These are phyloP conservation scores for Mormyrus proboscirostris DNA, from an alignment of 2,797 vertebrate species.

Conservation along the genomic window DNA sequence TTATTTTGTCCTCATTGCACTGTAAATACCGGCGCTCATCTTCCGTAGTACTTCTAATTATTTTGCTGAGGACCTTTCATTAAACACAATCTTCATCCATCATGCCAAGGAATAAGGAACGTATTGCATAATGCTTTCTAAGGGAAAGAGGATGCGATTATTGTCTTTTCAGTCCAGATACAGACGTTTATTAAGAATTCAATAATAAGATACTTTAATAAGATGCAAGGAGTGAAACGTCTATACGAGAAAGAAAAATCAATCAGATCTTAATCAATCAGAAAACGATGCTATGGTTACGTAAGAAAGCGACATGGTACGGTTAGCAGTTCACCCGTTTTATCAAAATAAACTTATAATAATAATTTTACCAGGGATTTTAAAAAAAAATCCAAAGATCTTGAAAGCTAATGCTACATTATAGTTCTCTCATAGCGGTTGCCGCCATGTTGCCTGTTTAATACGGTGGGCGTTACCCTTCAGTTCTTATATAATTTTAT, in stretches of 20 bases:
- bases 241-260: neutral
- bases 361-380: neutral
- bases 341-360: neutral
- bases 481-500: slow-evolving; percentile 9
- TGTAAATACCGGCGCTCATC: neutral
- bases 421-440: neutral
- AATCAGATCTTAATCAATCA: neutral
- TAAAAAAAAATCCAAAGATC: neutral
- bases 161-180: neutral
- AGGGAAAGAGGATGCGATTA: neutral
- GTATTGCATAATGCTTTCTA: neutral
- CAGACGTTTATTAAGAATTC: neutral
- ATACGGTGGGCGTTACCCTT: neutral
- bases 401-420: neutral
- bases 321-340: neutral
- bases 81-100: neutral
- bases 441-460: neutral
- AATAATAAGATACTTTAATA: neutral
- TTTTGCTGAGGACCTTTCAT: neutral
- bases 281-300: neutral
- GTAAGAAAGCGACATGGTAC: neutral
- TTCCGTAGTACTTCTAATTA: neutral
- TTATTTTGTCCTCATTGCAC: neutral
- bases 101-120: neutral
- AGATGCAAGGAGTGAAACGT: neutral